phyloP scores from a whole-genome alignment of 1,140 invertebrate genomes.

The Piezodorus guildinii region DNA sequence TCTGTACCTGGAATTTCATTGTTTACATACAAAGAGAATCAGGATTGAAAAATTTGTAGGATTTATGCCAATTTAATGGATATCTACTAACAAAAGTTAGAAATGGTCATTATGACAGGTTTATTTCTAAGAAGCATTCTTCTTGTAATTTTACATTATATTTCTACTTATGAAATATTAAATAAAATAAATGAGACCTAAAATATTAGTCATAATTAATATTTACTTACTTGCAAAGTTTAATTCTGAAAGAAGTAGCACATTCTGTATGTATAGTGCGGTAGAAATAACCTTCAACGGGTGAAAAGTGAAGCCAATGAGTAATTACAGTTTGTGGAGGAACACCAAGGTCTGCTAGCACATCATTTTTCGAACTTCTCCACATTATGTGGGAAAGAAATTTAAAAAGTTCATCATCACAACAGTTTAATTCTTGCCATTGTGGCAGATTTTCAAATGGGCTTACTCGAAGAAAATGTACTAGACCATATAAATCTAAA shows the following conservation, averaged over 20 bases:
- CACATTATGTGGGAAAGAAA: constrained; percentile 52
- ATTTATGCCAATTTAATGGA: too few relatives aligned
- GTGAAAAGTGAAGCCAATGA: constrained; percentile 38
- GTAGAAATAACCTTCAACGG: constrained; percentile 43
- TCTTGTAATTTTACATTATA: too few relatives aligned
- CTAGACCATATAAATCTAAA: constrained; percentile 53
- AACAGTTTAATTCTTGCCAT: not conserved
- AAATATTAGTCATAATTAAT: too few relatives aligned
- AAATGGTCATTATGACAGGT: too few relatives aligned
- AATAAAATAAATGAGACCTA: too few relatives aligned
- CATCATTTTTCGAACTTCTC: constrained; percentile 54
- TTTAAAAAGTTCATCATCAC: constrained; percentile 37
- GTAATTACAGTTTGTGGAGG: constrained; percentile 37
- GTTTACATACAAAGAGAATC: too few relatives aligned
- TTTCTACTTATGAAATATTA: too few relatives aligned
- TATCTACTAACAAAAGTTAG: too few relatives aligned
- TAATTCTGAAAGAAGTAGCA: constrained; percentile 30
- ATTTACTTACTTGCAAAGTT: constrained; percentile 6
- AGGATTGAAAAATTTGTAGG: too few relatives aligned
- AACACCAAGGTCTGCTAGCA: constrained; percentile 40
- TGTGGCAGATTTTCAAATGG: constrained; percentile 35
- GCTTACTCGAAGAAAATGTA: constrained; percentile 53
- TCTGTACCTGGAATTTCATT: too few relatives aligned
- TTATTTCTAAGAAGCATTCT: too few relatives aligned
- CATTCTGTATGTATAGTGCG: constrained; percentile 36